These are phyloP conservation scores for Melierax canorus DNA, from an alignment of 2,113 vertebrate species.

Conservation along the genomic window DNA sequence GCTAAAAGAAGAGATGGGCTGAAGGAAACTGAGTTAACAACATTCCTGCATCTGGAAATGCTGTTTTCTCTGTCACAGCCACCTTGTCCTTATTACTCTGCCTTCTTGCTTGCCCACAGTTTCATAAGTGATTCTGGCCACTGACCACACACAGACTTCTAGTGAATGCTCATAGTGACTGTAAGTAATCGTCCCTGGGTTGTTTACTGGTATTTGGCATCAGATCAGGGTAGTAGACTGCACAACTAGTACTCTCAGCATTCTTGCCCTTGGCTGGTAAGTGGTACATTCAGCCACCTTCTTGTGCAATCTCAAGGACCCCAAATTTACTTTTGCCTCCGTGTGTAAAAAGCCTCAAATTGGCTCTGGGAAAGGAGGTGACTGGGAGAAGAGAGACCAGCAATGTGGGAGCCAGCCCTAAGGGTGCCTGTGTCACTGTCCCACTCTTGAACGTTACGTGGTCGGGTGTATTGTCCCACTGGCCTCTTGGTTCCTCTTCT, in stretches of 20 bases:
- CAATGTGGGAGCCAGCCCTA: fast-evolving
- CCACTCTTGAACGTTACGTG: not conserved
- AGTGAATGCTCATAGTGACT: not conserved
- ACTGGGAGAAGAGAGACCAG: not conserved
- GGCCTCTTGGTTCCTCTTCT: not conserved
- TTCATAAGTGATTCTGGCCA: not conserved
- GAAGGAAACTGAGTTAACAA: not conserved
- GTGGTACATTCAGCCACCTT: not conserved
- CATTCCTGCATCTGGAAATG: not conserved
- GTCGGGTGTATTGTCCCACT: not conserved
- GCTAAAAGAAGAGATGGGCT: not conserved
- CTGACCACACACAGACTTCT: fast-evolving
- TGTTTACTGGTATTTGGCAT: not conserved
- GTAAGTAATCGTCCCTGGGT: not conserved
- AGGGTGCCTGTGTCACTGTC: not conserved
- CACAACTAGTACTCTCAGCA: not conserved
- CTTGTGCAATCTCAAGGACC: not conserved
- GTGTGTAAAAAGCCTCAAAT: not conserved
- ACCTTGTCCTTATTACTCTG: not conserved
- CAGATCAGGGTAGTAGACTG: not conserved
- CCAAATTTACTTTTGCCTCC: not conserved
- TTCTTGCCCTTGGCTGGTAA: not conserved
- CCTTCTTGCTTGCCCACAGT: not conserved
- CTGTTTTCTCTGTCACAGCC: not conserved
- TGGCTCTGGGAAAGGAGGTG: fast-evolving